Percentiles rank a stretch among this genome's conserved stretches.
phyloP scores from a whole-genome alignment of 2,113 vertebrate species.

The Himantopus leucocephalus region DNA sequence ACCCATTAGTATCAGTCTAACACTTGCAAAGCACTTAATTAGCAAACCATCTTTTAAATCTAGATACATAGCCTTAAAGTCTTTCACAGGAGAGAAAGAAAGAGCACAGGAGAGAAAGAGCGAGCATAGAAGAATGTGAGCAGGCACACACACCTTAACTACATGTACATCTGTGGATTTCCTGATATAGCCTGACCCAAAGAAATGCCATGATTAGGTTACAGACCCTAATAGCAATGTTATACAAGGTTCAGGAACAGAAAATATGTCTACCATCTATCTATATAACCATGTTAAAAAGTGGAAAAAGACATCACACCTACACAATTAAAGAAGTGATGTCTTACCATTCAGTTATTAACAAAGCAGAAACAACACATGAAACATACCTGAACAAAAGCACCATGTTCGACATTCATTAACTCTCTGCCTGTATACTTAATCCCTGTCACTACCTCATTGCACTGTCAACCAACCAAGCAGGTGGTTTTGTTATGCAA shows the following conservation, averaged over 20 bases:
- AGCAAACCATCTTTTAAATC: not conserved
- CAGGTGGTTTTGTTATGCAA: not conserved
- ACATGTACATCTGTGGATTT: not conserved
- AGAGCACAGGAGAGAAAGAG: not conserved
- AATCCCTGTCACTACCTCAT: not conserved
- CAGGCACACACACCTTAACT: not conserved
- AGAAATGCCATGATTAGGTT: not conserved
- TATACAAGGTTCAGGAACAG: not conserved
- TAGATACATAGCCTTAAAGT: not conserved
- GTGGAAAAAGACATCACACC: not conserved
- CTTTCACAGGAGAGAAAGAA: not conserved
- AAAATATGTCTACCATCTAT: not conserved
- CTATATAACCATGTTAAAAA: not conserved
- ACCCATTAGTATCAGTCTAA: not conserved
- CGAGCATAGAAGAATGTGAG: fast-evolving
- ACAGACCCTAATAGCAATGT: not conserved
- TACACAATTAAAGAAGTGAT: not conserved
- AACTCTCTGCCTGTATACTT: not conserved
- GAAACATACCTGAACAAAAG: not conserved
- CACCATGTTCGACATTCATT: not conserved
- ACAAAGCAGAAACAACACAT: not conserved
- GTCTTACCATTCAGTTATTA: not conserved
- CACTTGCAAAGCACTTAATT: not conserved
- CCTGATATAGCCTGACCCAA: not conserved
- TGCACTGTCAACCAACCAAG: not conserved